A percentile compares a stretch with the other conserved stretches of the same genome.
These are phyloP conservation scores for Atherinosoma microstoma DNA, from an alignment of 2,797 vertebrate species.

Conservation along the genomic window DNA sequence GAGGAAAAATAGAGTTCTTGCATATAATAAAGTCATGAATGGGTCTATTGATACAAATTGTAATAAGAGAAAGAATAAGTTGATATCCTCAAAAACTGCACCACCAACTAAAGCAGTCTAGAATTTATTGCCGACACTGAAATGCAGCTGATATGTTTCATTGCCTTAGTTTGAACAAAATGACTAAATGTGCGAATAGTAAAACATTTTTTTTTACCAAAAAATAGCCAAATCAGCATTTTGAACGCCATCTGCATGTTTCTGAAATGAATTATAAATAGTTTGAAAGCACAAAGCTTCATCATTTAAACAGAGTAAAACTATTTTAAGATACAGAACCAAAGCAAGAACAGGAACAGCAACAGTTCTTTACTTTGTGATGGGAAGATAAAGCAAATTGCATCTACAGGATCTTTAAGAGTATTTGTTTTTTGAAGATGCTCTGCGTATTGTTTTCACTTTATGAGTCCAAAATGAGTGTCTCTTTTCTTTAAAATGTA, in stretches of 20 bases:
- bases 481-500: not conserved
- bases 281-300: not conserved
- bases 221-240: not conserved
- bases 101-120: not conserved
- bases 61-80: not conserved
- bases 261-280: not conserved
- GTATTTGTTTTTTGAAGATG: not conserved
- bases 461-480: conserved; percentile 1
- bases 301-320: not conserved
- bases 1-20: not conserved
- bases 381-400: not conserved
- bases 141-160: not conserved
- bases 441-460: not conserved
- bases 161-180: too few relatives aligned
- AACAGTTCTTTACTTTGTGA: not conserved
- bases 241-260: not conserved
- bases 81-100: too few relatives aligned
- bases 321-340: not conserved
- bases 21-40: not conserved
- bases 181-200: not conserved
- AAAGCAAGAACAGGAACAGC: conserved; percentile 5
- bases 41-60: not conserved
- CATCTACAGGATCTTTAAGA: not conserved
- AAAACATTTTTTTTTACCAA: too few relatives aligned
- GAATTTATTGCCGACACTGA: not conserved